Evolutionary conservation across 2,113 vertebrate species (phyloP).

Genomic region (Leucoraja erinaceus): DNA sequence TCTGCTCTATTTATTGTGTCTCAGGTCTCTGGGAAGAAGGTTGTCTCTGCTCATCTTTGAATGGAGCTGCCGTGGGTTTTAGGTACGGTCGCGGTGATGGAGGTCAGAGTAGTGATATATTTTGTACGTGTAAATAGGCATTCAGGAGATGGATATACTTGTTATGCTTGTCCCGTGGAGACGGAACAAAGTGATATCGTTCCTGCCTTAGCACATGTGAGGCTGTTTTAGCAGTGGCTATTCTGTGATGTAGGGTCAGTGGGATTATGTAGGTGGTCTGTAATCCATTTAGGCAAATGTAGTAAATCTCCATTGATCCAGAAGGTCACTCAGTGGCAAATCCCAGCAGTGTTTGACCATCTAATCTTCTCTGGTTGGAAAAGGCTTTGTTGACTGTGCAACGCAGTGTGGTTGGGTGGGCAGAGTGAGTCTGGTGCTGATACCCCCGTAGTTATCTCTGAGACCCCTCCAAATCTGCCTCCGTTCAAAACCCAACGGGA

Average conservation of each 20-base stretch:
- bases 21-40: conserved; percentile 60
- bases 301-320: background rate
- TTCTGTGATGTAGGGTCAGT: background rate
- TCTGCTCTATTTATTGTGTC: conserved; percentile 69
- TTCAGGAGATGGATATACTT: background rate
- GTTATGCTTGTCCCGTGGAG: background rate
- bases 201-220: background rate
- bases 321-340: background rate
- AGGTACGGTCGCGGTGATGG: conserved; percentile 56
- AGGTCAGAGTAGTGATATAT: conserved; percentile 66
- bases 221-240: background rate
- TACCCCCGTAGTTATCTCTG: no score
- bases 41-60: conserved; percentile 61
- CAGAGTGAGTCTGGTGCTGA: no score
- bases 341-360: background rate
- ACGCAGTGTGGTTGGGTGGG: no score
- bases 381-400: background rate
- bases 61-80: conserved; percentile 67
- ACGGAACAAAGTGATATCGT: background rate
- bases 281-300: background rate
- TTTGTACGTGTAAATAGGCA: conserved; percentile 84
- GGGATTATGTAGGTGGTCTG: no score
- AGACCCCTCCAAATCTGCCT: no score
- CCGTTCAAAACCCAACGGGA: no score
- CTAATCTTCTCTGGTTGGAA: background rate